Percentiles rank a stretch among this genome's conserved stretches.
phyloP scores from a whole-genome alignment of 2,113 vertebrate genomes.

The Chiloscyllium plagiosum region DNA sequence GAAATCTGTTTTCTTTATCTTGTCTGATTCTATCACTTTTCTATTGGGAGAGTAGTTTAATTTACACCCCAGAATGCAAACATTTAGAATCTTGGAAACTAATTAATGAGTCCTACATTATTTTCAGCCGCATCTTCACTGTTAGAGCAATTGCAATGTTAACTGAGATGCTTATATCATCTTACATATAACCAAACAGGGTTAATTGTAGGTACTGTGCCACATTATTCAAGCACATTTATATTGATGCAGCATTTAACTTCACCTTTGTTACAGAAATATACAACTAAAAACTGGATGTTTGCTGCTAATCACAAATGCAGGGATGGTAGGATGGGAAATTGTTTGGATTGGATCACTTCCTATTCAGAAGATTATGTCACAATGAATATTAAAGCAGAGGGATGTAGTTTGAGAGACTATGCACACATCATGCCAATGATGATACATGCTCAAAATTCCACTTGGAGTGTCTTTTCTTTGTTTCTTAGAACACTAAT shows the following conservation, averaged over 20 bases:
- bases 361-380: not conserved
- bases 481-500: not conserved
- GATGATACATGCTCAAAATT: not conserved
- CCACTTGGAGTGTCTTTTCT: not conserved
- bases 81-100: not conserved
- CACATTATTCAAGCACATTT: conserved; percentile 4
- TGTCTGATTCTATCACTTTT: not conserved
- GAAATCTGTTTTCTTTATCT: too few relatives aligned
- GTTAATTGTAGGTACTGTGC: not conserved
- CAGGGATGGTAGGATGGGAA: not conserved
- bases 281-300: not conserved
- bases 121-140: not conserved
- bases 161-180: not conserved
- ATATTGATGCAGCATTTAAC: not conserved
- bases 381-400: not conserved
- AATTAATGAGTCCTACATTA: not conserved
- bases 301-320: not conserved
- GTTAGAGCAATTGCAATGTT: not conserved
- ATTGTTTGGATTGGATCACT: conserved; percentile 12
- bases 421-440: not conserved
- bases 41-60: not conserved
- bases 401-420: not conserved
- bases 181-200: not conserved
- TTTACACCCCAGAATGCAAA: not conserved
- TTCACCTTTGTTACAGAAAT: too few relatives aligned